Conservation (phyloP, 2,113 vertebrate species). For the Psilopogon haemacephalus region DNA sequence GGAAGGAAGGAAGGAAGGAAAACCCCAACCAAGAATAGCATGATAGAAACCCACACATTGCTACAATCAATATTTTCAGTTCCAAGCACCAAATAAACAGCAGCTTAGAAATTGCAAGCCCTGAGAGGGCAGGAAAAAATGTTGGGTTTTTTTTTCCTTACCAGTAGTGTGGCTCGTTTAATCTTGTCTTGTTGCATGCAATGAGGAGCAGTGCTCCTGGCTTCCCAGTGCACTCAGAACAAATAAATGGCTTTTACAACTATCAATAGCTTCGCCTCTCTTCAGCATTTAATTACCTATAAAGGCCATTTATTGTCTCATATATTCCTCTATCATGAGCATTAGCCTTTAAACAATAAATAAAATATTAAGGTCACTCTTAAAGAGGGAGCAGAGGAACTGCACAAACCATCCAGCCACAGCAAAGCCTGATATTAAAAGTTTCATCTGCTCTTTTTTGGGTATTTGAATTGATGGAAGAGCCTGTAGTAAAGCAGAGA, state of each 20-base stretch:
- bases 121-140: slow-evolving; percentile 53
- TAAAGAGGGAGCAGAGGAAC: slow-evolving; percentile 40
- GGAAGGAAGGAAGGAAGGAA: not conserved
- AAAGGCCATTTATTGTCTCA: slow-evolving; percentile 73
- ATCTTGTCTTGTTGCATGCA: slow-evolving; percentile 43
- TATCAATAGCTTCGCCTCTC: slow-evolving; percentile 43
- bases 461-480: not conserved
- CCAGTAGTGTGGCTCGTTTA: not conserved
- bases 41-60: not conserved
- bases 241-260: slow-evolving; percentile 67
- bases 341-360: slow-evolving; percentile 73
- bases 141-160: not conserved
- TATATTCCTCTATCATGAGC: slow-evolving; percentile 62
- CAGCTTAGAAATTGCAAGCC: slow-evolving; percentile 22
- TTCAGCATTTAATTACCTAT: slow-evolving; percentile 72
- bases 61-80: slow-evolving; percentile 31
- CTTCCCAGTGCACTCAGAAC: slow-evolving; percentile 37
- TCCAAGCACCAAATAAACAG: slow-evolving; percentile 32
- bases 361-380: slow-evolving; percentile 70
- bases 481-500: too few relatives aligned
- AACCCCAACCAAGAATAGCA: not conserved
- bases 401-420: slow-evolving; percentile 28
- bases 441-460: slow-evolving; percentile 35
- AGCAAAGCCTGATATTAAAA: slow-evolving; percentile 31
- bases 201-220: slow-evolving; percentile 4